phyloP scores from a whole-genome alignment of 2,113 vertebrate genomes.

The Cynoglossus semilaevis region DNA sequence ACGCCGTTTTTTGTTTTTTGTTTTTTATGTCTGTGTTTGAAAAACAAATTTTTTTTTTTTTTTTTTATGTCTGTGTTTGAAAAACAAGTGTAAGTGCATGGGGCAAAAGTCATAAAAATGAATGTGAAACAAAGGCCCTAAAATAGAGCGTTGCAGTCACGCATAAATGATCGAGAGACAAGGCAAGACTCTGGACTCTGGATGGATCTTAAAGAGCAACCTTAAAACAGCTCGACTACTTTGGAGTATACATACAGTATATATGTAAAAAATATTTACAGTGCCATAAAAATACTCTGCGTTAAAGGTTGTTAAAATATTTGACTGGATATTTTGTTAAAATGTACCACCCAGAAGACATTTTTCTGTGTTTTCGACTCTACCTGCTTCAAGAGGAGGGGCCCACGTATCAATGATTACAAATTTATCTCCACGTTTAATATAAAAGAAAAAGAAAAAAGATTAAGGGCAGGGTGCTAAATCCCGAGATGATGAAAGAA shows the following conservation, averaged over 20 bases:
- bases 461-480: slow-evolving; percentile 41
- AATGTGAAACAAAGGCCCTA: neutral
- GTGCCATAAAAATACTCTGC: slow-evolving; percentile 55
- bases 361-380: slow-evolving; percentile 31
- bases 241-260: slow-evolving; percentile 17
- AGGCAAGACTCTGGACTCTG: slow-evolving; percentile 34
- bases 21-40: too few relatives aligned
- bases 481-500: slow-evolving; percentile 7
- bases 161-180: slow-evolving; percentile 21
- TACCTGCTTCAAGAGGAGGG: slow-evolving; percentile 38
- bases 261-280: slow-evolving; percentile 15
- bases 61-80: too few relatives aligned
- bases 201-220: slow-evolving; percentile 28
- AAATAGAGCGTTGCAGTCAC: slow-evolving; percentile 4
- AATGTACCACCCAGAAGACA: slow-evolving; percentile 22
- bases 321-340: slow-evolving; percentile 30
- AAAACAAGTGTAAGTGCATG: too few relatives aligned
- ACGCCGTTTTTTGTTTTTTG: slow-evolving; percentile 8
- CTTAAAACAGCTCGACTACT: slow-evolving; percentile 57
- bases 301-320: slow-evolving; percentile 44
- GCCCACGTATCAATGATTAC: slow-evolving; percentile 2
- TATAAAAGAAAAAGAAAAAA: slow-evolving; percentile 40
- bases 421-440: slow-evolving; percentile 35
- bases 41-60: too few relatives aligned
- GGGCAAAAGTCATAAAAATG: too few relatives aligned